Base-by-base conservation (phyloP, 2,888 invertebrate species). In the Stenchaetothrips biformis region DNA sequence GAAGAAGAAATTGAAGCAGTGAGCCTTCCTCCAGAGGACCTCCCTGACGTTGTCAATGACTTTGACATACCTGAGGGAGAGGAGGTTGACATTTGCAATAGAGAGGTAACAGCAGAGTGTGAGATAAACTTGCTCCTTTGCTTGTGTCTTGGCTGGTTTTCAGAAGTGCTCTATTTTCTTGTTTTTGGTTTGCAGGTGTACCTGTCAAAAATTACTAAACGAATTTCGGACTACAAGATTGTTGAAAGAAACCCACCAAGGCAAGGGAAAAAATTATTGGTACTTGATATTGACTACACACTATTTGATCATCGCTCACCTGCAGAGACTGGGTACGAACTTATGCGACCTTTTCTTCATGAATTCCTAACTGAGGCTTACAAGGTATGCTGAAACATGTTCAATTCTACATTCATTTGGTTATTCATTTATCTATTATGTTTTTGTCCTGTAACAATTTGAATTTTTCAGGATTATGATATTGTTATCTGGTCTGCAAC, bases 401-500 rank as follows among this genome's bases (percentile, higher is more conserved):
- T 47, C 25, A 78, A 78, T 48, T 49, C 7, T 77, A 13, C 77
- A 80, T 67, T 79, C 25, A 79, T 81, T 79, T 25, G 3, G 48
- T 77, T 49, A 25, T 53, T 80, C 47, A 11, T 81, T 77, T 7
- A 7, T 77, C 11, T 47, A 62, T 67, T 9, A 37, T 48, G 8
- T 1, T 21, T 48, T 81, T 81, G 18, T 47, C n/a, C n/a, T 13
- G 74, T 81, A 78, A 81, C 53, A 2, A 48, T 77, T 74, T 79
- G 37, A 49, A 80, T 62, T 78, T 82, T 83, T 1, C 82, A 87
- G 85, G 89, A 96, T 87, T 98, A 98, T 84, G 98, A 98, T 85
- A 98, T 98, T 83, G 97, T 96, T 0, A 98, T 99, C 83, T 99
- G 98, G 98, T 98, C 98, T 6, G 98, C 98, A 0, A 98, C 98